Percentiles rank a stretch among this genome's conserved stretches.
Conservation (phyloP, 1,140 invertebrate species). For the Calycopis cecrops region DNA sequence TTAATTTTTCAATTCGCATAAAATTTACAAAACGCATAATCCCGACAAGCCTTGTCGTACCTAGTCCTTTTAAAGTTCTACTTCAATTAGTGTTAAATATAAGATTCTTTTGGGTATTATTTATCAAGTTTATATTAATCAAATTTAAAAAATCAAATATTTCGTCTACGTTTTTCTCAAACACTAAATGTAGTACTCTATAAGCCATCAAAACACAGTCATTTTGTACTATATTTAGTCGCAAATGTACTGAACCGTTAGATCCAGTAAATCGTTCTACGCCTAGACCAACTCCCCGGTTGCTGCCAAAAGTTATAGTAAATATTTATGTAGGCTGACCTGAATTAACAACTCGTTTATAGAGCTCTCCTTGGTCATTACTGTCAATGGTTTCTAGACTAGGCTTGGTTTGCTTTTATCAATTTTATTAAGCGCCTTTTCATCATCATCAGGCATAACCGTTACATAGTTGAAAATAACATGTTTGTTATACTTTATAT, state of each 20-base stretch:
- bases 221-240: conserved; percentile 32
- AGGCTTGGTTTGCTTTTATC: not conserved
- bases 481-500: too few relatives aligned
- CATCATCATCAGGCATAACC: conserved; percentile 28
- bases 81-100: too few relatives aligned
- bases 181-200: not conserved
- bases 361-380: not conserved
- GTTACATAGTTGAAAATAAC: conserved; percentile 38
- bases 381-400: conserved; percentile 3
- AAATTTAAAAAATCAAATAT: too few relatives aligned
- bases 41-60: too few relatives aligned
- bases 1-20: too few relatives aligned
- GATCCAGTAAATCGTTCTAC: conserved; percentile 53
- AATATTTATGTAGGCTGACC: conserved; percentile 36
- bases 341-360: not conserved
- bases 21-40: too few relatives aligned
- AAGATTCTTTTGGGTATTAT: too few relatives aligned
- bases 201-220: not conserved
- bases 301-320: conserved; percentile 47
- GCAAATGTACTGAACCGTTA: conserved; percentile 35
- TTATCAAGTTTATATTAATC: too few relatives aligned
- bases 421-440: conserved; percentile 16
- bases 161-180: too few relatives aligned
- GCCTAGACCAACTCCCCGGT: conserved; percentile 41
- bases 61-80: too few relatives aligned